A percentile compares a stretch with the other conserved stretches of the same genome.
Evolutionary conservation across 1,140 invertebrate species (phyloP).

Genomic region (Zeugodacus cucurbitae): DNA sequence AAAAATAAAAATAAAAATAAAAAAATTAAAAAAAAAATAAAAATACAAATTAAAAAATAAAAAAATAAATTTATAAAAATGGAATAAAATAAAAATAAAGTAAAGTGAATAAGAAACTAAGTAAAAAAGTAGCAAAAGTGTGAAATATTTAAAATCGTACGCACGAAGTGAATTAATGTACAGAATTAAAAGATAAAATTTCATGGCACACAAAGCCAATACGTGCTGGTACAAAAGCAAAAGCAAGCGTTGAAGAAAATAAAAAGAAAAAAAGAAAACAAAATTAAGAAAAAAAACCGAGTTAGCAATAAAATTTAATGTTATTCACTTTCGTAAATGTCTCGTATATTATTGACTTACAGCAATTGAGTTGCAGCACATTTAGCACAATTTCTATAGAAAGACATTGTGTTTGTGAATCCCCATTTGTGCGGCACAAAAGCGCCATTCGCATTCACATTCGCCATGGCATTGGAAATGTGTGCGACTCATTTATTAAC

Average conservation of each 20-base stretch:
- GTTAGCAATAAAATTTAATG: slow-evolving; percentile 9
- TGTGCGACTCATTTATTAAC: slow-evolving; percentile 20
- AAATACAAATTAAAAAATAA: no score
- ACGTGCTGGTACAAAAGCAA: not conserved
- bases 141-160: not conserved
- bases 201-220: not conserved
- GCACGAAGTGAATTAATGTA: not conserved
- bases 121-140: no score
- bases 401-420: not conserved
- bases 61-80: no score
- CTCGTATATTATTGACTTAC: not conserved
- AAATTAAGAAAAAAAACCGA: not conserved
- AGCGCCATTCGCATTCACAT: not conserved
- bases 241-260: not conserved
- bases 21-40: no score
- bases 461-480: not conserved
- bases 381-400: not conserved
- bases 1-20: no score
- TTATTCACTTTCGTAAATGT: not conserved
- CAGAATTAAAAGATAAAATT: not conserved
- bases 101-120: no score
- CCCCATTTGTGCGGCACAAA: not conserved
- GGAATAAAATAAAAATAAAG: no score
- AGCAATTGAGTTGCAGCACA: slow-evolving; percentile 7
- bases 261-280: not conserved